A percentile compares a stretch with the other conserved stretches of the same genome.
These are phyloP conservation scores for Falcunculus frontatus DNA, from an alignment of 2,113 vertebrate species.

Conservation along the genomic window DNA sequence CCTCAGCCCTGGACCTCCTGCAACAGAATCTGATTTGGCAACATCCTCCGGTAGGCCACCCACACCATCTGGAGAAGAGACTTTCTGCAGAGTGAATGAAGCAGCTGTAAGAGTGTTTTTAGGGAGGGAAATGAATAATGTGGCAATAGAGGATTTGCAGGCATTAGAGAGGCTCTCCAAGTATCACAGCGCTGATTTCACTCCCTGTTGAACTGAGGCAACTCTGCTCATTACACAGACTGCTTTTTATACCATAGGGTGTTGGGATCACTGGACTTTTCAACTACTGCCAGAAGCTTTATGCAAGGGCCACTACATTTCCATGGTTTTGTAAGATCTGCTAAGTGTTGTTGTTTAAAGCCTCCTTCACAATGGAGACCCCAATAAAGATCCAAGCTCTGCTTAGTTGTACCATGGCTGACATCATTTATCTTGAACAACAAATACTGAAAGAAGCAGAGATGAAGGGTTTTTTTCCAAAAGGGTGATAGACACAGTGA, in stretches of 20 bases:
- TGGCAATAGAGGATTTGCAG: neutral
- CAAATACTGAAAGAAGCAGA: neutral
- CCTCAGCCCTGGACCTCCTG: neutral
- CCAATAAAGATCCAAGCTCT: neutral
- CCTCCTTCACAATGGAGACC: neutral
- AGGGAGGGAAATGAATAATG: conserved; percentile 16
- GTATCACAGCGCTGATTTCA: neutral
- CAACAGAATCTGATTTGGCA: neutral
- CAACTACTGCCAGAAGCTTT: neutral
- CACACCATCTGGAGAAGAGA: conserved; percentile 40
- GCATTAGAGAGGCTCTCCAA: neutral
- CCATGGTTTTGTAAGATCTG: neutral
- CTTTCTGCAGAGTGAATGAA: conserved; percentile 32
- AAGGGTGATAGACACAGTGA: neutral
- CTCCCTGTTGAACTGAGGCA: neutral
- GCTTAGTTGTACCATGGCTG: neutral
- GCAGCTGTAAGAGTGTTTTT: conserved; percentile 40
- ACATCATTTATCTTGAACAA: neutral
- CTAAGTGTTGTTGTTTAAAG: neutral
- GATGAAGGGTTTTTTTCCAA: neutral
- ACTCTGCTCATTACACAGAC: neutral
- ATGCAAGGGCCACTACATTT: neutral
- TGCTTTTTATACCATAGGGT: neutral
- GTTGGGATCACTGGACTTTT: conserved; percentile 14
- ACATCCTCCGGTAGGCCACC: neutral